phyloP scores from a whole-genome alignment of 2,888 invertebrate species.

The Meghimatium bilineatum region DNA sequence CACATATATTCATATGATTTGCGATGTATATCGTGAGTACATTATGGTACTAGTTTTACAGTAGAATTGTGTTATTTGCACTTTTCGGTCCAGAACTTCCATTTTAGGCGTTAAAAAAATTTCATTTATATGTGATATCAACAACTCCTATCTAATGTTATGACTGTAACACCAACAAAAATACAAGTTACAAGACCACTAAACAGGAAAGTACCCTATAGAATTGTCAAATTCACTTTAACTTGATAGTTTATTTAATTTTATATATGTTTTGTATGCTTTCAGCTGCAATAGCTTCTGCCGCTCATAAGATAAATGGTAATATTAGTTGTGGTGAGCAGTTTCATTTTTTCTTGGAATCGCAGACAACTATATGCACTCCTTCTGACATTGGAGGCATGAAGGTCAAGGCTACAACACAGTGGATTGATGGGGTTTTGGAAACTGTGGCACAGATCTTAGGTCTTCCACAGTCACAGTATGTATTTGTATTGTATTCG shows the following conservation, averaged over 20 bases:
- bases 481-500: conserved; percentile 72
- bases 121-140: too few relatives aligned
- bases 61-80: too few relatives aligned
- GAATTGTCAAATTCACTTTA: background rate
- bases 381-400: conserved; percentile 83
- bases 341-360: conserved; percentile 87
- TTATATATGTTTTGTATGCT: background rate
- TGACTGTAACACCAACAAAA: too few relatives aligned
- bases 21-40: too few relatives aligned
- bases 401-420: conserved; percentile 79
- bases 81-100: too few relatives aligned
- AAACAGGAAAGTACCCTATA: too few relatives aligned
- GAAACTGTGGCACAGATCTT: conserved; percentile 66
- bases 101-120: too few relatives aligned
- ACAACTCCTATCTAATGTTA: too few relatives aligned
- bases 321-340: conserved; percentile 49
- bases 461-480: conserved; percentile 79
- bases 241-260: background rate
- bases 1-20: too few relatives aligned
- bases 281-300: conserved; percentile 51
- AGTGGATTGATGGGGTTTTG: conserved; percentile 69
- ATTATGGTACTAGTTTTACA: too few relatives aligned
- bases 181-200: too few relatives aligned
- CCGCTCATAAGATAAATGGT: conserved; percentile 48
- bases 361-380: conserved; percentile 65